Conservation (phyloP, 1,140 invertebrate genomes). For the Cydia fagiglandana region DNA sequence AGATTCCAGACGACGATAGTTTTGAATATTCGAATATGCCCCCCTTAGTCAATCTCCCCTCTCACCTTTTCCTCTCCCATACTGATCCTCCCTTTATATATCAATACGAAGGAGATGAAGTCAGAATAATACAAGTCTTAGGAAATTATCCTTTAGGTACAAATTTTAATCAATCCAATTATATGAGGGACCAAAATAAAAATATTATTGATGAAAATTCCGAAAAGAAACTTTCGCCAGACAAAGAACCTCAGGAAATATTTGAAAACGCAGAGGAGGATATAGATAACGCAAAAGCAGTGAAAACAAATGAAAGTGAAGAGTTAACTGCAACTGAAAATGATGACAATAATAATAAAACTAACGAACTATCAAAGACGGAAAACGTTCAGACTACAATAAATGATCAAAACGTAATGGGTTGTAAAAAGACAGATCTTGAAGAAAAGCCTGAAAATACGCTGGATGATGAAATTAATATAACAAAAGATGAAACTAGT, state of each 20-base stretch:
- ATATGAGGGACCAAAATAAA: constrained; percentile 57
- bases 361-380: neutral
- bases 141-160: constrained; percentile 51
- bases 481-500: neutral
- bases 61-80: constrained; percentile 64
- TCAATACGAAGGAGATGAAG: constrained; percentile 69
- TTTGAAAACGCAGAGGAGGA: constrained; percentile 30
- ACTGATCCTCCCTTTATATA: constrained; percentile 74
- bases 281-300: neutral
- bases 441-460: neutral
- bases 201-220: constrained; percentile 10
- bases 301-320: neutral
- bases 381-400: neutral
- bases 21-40: constrained; percentile 72
- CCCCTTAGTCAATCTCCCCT: constrained; percentile 60
- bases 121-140: constrained; percentile 71
- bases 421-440: neutral
- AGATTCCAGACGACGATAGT: constrained; percentile 72
- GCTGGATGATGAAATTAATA: neutral
- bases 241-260: constrained; percentile 34
- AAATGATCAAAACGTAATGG: neutral
- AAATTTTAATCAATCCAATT: constrained; percentile 47
- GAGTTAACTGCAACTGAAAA: neutral
- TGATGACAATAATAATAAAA: constrained; percentile 36
- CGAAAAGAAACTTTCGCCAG: constrained; percentile 40